A percentile compares a stretch with the other conserved stretches of the same genome.
Evolutionary conservation across 2,888 invertebrate genomes (phyloP).

Genomic region (Xylota sylvarum): DNA sequence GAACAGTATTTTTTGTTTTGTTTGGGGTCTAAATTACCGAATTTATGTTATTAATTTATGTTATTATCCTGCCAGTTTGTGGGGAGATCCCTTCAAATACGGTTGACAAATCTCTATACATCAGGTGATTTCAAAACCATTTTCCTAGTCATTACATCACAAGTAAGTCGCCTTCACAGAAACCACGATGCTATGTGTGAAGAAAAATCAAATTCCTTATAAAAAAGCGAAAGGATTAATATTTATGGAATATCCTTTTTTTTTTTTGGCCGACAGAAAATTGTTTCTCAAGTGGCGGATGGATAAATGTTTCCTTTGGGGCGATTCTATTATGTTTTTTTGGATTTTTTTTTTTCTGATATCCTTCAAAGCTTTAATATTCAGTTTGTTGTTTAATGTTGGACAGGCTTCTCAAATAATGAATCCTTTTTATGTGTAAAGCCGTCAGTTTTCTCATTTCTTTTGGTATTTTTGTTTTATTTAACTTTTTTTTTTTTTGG

Average conservation of each 20-base stretch:
- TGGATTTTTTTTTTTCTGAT: neutral
- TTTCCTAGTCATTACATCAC: neutral
- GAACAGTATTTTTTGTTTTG: neutral
- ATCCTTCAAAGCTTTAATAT: constrained; percentile 40
- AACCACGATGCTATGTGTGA: neutral
- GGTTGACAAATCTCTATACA: constrained; percentile 10
- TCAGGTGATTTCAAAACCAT: constrained; percentile 11
- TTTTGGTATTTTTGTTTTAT: constrained; percentile 23
- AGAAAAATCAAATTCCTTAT: constrained; percentile 1
- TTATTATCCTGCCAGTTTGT: neutral
- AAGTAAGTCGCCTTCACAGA: neutral
- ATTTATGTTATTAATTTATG: constrained; percentile 21
- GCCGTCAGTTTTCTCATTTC: constrained; percentile 23
- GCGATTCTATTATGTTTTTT: constrained; percentile 25
- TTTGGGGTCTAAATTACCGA: constrained; percentile 14
- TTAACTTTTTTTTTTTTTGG: neutral
- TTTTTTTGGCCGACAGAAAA: constrained; percentile 19
- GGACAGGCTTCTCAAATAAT: constrained; percentile 44
- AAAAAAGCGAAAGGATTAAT: constrained; percentile 22
- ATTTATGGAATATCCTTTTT: constrained; percentile 23
- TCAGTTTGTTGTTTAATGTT: constrained; percentile 50
- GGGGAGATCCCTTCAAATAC: neutral
- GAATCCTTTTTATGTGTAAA: constrained; percentile 53
- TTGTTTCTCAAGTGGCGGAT: constrained; percentile 34
- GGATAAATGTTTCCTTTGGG: constrained; percentile 30